Base-by-base conservation (phyloP, 2,888 invertebrate genomes). In the Alloplasta piceator region DNA sequence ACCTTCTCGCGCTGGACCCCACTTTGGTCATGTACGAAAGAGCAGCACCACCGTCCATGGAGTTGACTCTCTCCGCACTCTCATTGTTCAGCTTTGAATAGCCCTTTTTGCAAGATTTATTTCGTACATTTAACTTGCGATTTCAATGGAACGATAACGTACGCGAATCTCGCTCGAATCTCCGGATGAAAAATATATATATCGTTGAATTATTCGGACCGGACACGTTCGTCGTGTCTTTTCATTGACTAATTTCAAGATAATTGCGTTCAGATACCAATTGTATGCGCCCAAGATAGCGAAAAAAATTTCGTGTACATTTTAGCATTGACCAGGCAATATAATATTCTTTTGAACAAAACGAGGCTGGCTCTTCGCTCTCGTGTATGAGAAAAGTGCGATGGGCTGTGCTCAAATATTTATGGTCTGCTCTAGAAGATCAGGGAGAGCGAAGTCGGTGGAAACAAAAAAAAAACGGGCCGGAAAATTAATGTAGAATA, bases 121-220 rank as follows among this genome's bases (percentile, higher is more conserved):
- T 92, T 92, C 92, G 92, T 92, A 91, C 91, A 92, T 91, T 92
- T 92, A 92, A 92, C 92, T 92, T 91, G 91, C 89, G 89, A 89
- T 92, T 92, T 92, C 91, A 92, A 92, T 92, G 87, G 88, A 89
- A 87, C 90, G 91, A 92, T 91, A 89, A 88, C 89, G 86, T 87
- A 87, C 87, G 88, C 89, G 89, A 26, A 26, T 26, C 26, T 26
- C 26, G 26, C 26, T 26, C 26, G 26, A 26, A 26, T 26, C 26
- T 26, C 26, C 26, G 3, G 26, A 26, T 26, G 26, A 26, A 26
- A 26, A 26, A 26, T 26, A 26, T 26, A 26, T 26, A 26, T 26
- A 26, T 26, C 26, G 26, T 26, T 26, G 3, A 26, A 26, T 26
- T 26, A 26, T 26, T 26, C 26, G 26, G 26, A 26, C 26, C n/a